phyloP scores from a whole-genome alignment of 2,888 invertebrate genomes.

The Dryomyza anilis region DNA sequence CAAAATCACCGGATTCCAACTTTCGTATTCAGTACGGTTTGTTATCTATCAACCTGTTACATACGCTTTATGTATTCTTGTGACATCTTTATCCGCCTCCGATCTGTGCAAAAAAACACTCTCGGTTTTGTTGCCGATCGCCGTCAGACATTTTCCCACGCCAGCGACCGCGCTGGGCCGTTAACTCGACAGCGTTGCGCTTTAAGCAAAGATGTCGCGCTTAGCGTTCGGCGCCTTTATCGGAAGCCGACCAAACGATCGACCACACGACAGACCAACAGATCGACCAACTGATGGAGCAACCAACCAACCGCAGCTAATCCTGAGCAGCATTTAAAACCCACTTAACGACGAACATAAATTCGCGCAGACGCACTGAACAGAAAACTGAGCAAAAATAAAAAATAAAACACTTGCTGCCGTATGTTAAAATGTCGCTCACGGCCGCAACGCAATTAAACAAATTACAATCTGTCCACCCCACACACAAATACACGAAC shows the following conservation, averaged over 20 bases:
- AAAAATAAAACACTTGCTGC: too few relatives aligned
- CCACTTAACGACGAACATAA: conserved; percentile 7
- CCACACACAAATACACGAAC: conserved; percentile 26
- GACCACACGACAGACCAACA: not conserved
- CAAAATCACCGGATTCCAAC: too few relatives aligned
- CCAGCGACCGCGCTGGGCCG: not conserved
- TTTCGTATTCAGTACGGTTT: too few relatives aligned
- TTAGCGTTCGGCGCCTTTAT: not conserved
- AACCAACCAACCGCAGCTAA: not conserved
- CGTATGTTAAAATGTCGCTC: conserved; percentile 60
- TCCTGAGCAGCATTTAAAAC: not conserved
- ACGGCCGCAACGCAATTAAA: conserved; percentile 59
- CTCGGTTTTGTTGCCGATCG: too few relatives aligned
- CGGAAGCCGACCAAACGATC: too few relatives aligned
- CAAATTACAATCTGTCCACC: conserved; percentile 57
- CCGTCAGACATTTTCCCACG: not conserved
- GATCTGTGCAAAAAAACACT: too few relatives aligned
- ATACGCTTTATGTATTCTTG: too few relatives aligned
- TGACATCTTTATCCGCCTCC: too few relatives aligned
- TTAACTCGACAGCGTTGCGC: not conserved
- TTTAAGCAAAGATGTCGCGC: not conserved
- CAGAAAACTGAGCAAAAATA: too few relatives aligned
- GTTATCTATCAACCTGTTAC: too few relatives aligned
- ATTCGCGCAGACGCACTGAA: too few relatives aligned
- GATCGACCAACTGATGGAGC: not conserved